Percentiles rank a stretch among this genome's conserved stretches.
These are phyloP conservation scores for Crepidodera aurea DNA, from an alignment of 2,888 invertebrate species.

Conservation along the genomic window DNA sequence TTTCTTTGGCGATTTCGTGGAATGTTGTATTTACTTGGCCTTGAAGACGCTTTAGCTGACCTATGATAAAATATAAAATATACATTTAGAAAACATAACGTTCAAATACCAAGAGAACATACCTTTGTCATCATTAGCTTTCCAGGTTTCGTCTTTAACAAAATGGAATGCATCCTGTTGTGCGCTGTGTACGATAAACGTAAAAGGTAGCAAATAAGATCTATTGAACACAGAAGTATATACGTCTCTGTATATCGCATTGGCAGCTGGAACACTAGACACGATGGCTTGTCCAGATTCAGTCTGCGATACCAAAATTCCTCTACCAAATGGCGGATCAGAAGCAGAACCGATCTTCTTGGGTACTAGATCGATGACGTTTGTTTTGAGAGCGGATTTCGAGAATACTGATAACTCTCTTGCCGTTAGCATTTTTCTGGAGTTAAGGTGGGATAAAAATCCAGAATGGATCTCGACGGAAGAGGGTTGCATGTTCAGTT, in stretches of 20 bases:
- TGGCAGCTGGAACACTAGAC: constrained; percentile 87
- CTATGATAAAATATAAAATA: constrained; percentile 51
- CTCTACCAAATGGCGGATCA: constrained; percentile 87
- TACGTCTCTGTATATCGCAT: constrained; percentile 89
- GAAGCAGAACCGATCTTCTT: constrained; percentile 83
- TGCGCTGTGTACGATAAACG: constrained; percentile 86
- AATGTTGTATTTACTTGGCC: constrained; percentile 91
- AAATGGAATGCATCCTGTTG: constrained; percentile 94
- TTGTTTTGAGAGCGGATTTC: constrained; percentile 80
- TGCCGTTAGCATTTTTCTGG: constrained; percentile 80
- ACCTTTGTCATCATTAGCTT: constrained; percentile 86
- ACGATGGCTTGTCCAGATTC: constrained; percentile 82
- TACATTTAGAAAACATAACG: too few relatives aligned
- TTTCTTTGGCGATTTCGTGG: constrained; percentile 80
- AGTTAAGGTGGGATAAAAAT: constrained; percentile 81
- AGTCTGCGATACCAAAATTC: constrained; percentile 84
- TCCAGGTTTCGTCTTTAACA: constrained; percentile 90
- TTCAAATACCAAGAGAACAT: too few relatives aligned
- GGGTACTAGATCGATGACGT: constrained; percentile 78
- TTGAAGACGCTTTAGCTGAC: constrained; percentile 87
- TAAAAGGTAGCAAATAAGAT: constrained; percentile 85
- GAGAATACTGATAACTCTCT: constrained; percentile 80
- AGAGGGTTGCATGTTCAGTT: constrained; percentile 67
- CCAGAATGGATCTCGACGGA: constrained; percentile 78
- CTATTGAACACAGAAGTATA: constrained; percentile 93